Base-by-base conservation (phyloP, 2,888 invertebrate genomes). In the Cheiracanthium punctorium region DNA sequence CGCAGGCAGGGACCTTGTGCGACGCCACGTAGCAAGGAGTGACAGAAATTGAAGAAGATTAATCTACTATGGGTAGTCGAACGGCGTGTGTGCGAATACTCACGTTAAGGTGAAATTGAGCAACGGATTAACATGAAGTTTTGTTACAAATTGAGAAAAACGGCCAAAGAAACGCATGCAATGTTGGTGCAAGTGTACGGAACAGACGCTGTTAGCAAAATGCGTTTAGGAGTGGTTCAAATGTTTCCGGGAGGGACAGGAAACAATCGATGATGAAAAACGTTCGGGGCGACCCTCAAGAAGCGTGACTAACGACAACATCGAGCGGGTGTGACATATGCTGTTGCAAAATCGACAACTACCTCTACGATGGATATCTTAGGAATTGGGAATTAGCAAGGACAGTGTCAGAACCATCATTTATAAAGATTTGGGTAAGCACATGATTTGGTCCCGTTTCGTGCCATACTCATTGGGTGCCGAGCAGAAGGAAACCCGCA, bases 151-250 rank as follows among this genome's bases (percentile, higher is more conserved):
- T n/a, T n/a, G n/a, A n/a, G n/a, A n/a, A n/a, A n/a, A 67, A 67
- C 17, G 10, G 43, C 67, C 0, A 43, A 28, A 28, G 43, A 76
- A 67, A 65, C n/a, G 43, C 65, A 67, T 67, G 65, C n/a, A 70
- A 52, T 79, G 77, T 52, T 79, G 48, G 69, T 79, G 8, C n/a
- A 69, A 12, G 79, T 79, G 79, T 79, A 79, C 30, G 71, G 58
- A n/a, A 32, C 20, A 37, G 58, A 79, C 17, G 30, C 67, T 17
- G 24, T 77, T 48, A 69, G 32, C 24, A 69, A 69, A 69, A 52
- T 33, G 37, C 32, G 52, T 58, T 30, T 71, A 58, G 0, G 41
- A 71, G n/a, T 79, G 71, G 52, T 79, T 58, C 37, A 58, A 71
- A 79, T 20, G 32, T 48, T 77, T 48, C 48, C 28, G 29, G 7